Evolutionary conservation across 2,797 vertebrate species (phyloP).

Genomic region (Gallinago solitaria): DNA sequence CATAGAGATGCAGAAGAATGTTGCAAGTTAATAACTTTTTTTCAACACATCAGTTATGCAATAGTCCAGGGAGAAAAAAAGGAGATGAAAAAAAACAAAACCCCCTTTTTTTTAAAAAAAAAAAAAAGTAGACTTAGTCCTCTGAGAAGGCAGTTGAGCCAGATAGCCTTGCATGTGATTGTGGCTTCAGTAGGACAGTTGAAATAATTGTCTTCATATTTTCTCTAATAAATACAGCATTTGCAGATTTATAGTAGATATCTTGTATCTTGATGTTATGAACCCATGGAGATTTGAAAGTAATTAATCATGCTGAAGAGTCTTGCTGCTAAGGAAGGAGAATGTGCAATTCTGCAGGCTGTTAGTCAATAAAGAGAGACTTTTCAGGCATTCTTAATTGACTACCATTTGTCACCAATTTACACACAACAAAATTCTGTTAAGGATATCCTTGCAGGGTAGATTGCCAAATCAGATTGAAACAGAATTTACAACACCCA

Average conservation of each 20-base stretch:
- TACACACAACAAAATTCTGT: not conserved
- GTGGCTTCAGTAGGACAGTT: not conserved
- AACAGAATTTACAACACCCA: not conserved
- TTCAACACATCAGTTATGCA: not conserved
- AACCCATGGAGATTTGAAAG: conserved; percentile 2
- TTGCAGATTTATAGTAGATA: not conserved
- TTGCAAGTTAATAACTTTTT: not conserved
- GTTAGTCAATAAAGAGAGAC: conserved; percentile 19
- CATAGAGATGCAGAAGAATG: not conserved
- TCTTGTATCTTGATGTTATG: not conserved
- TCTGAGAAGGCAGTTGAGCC: not conserved
- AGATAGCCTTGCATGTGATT: not conserved
- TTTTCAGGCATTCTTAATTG: conserved; percentile 26
- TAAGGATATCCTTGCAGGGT: not conserved
- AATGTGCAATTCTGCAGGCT: not conserved
- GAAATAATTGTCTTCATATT: not conserved
- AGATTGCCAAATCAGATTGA: not conserved
- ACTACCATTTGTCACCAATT: not conserved
- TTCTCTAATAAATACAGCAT: not conserved
- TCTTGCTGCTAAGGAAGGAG: not conserved
- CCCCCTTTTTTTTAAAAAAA: not conserved
- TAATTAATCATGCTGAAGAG: conserved; percentile 45
- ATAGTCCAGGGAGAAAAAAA: not conserved
- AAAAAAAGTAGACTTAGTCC: not conserved
- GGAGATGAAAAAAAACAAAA: rapidly evolving